Base-by-base conservation (phyloP, 2,888 invertebrate genomes). In the Drosophila mercatorum region DNA sequence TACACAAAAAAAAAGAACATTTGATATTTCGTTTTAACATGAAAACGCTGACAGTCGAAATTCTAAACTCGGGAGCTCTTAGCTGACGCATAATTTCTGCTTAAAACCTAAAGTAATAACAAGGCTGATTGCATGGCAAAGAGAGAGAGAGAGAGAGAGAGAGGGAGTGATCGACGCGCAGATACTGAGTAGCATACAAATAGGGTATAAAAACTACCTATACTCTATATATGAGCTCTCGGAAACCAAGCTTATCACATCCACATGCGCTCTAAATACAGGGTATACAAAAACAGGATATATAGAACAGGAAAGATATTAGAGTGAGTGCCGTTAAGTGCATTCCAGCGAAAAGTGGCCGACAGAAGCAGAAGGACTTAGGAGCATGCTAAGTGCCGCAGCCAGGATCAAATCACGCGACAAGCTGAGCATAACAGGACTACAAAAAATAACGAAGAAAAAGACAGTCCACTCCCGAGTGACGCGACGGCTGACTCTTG, bases 341-440 rank as follows among this genome's bases (percentile, higher is more conserved):
- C 36, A 55, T 88, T 83, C 81, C 75, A 69, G 49, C 14, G 87
- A 86, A 88, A 68, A 56, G 61, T 57, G 51, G 67, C 68, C 52
- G 53, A 72, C 67, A 70, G 63, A 63, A 83, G 47, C 31, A 46
- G 26, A 46, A 56, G 55, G 58, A 59, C 64, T 66, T 53, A 58
- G 58, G 44, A 65, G 59, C 52, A 36, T 67, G 61, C 78, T 68
- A 88, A 83, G 83, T 86, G 83, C 68, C 69, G 10, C 69, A 65
- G 65, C 44, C 53, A 63, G 77, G 84, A 87, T 77, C 76, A 75
- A 76, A 84, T 83, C 82, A 75, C 71, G 72, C 62, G 82, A 71
- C 81, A 68, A 81, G 49, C 51, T 22, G 49, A 40, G 51, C 57
- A 51, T 34, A 34, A 36, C 40, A 57, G 49, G 49, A 52, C 60